Conservation (phyloP, 1,140 invertebrate genomes). For the Drosophila bocki region DNA sequence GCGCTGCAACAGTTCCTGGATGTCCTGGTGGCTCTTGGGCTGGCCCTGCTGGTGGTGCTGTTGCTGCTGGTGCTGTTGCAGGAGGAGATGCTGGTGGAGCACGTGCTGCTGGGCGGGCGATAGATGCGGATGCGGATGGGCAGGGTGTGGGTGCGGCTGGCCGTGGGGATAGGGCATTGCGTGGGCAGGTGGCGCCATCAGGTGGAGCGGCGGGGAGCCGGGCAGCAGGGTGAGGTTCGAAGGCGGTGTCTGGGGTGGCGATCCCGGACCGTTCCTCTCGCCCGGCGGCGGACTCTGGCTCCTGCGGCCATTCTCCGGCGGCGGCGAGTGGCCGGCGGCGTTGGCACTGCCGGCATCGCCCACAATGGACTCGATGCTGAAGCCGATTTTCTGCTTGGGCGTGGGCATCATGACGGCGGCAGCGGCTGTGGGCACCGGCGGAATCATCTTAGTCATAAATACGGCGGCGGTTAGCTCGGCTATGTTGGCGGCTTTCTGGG, state of each 20-base stretch:
- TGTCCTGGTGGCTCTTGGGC: slow-evolving; percentile 75
- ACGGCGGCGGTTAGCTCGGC: slow-evolving; percentile 75
- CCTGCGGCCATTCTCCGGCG: slow-evolving; percentile 38
- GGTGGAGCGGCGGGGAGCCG: slow-evolving; percentile 63
- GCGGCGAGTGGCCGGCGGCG: slow-evolving; percentile 55
- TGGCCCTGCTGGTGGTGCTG: slow-evolving; percentile 55
- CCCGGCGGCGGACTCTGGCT: slow-evolving; percentile 57
- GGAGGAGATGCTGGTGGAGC: slow-evolving; percentile 69
- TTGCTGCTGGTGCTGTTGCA: slow-evolving; percentile 73
- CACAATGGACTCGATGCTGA: slow-evolving; percentile 97
- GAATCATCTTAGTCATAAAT: slow-evolving; percentile 85
- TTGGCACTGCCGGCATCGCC: slow-evolving; percentile 86
- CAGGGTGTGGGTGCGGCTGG: slow-evolving; percentile 45
- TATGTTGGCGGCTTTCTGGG: slow-evolving; percentile 72
- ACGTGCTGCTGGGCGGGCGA: slow-evolving; percentile 77
- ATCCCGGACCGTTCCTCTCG: slow-evolving; percentile 71
- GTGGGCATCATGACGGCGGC: slow-evolving; percentile 91
- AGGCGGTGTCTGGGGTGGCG: slow-evolving; percentile 78
- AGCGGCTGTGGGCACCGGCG: slow-evolving; percentile 85
- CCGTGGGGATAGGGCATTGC: slow-evolving; percentile 44
- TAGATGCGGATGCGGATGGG: slow-evolving; percentile 66
- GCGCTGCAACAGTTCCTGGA: slow-evolving; percentile 77
- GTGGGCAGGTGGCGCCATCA: slow-evolving; percentile 64
- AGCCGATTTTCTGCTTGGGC: slow-evolving; percentile 97
- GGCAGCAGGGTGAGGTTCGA: slow-evolving; percentile 55